These are phyloP conservation scores for Lagopus leucura DNA, from an alignment of 2,113 vertebrate genomes.

Conservation along the genomic window DNA sequence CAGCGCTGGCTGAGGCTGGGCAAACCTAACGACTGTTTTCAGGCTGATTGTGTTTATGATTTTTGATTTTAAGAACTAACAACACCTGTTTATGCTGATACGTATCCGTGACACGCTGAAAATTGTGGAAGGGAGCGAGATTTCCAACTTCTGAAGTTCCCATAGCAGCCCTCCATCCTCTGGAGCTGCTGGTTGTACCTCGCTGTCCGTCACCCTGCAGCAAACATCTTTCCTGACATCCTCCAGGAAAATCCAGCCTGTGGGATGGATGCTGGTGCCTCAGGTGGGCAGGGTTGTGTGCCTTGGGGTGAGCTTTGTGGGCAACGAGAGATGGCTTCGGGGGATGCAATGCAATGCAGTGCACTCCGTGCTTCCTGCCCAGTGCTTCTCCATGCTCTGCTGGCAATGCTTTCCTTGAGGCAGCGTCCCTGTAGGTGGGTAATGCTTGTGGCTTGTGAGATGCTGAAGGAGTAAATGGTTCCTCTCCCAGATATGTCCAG, in stretches of 20 bases:
- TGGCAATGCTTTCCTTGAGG: no score
- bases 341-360: rapidly evolving
- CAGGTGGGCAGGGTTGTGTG: rapidly evolving
- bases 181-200: rapidly evolving
- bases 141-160: background rate
- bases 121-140: background rate
- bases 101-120: rapidly evolving
- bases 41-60: background rate
- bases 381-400: background rate
- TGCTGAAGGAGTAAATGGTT: background rate
- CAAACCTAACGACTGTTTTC: background rate
- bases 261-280: background rate
- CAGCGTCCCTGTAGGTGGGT: rapidly evolving
- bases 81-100: background rate
- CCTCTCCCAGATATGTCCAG: background rate
- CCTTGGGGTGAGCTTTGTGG: rapidly evolving
- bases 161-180: background rate
- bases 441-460: background rate
- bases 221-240: background rate
- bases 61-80: background rate
- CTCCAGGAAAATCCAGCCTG: background rate
- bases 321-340: background rate
- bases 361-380: rapidly evolving
- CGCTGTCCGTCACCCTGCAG: background rate
- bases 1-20: background rate